phyloP scores from a whole-genome alignment of 2,113 vertebrate species.

The Datnioides undecimradiatus region DNA sequence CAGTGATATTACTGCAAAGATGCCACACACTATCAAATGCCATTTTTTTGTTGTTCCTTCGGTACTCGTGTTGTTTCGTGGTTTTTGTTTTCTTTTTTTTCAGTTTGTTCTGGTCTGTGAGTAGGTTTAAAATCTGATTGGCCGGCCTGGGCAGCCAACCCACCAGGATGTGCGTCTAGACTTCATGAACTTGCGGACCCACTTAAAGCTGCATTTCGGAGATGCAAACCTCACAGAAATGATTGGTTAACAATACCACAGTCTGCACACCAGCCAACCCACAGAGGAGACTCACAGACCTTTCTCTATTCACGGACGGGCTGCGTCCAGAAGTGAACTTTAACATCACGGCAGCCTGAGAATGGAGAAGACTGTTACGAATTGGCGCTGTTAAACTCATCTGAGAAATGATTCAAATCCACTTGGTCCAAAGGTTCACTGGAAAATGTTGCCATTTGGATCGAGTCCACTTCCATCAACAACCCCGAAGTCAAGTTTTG shows the following conservation, averaged over 20 bases:
- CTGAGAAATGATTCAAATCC: slow-evolving; percentile 19
- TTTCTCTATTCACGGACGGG: not conserved
- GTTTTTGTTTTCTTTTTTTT: not conserved
- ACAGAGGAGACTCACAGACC: slow-evolving; percentile 4
- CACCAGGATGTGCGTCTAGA: slow-evolving; percentile 51
- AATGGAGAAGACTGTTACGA: not conserved
- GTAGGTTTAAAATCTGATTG: slow-evolving; percentile 14
- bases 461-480: not conserved
- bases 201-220: slow-evolving; percentile 24
- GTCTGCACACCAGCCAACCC: slow-evolving; percentile 21
- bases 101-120: slow-evolving; percentile 11
- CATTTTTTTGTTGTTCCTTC: not conserved
- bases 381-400: not conserved
- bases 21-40: not conserved
- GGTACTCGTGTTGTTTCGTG: not conserved
- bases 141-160: slow-evolving; percentile 29
- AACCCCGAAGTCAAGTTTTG: not conserved
- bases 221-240: slow-evolving; percentile 29
- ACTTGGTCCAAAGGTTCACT: slow-evolving; percentile 3
- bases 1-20: not conserved
- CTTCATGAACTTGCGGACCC: slow-evolving; percentile 28
- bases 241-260: slow-evolving; percentile 26
- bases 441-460: slow-evolving; percentile 5
- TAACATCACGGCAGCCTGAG: not conserved
- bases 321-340: slow-evolving; percentile 5